Percentiles rank a stretch among this genome's conserved stretches.
These are phyloP conservation scores for Corythornis leucogaster DNA, from an alignment of 2,797 vertebrate species.

Conservation along the genomic window DNA sequence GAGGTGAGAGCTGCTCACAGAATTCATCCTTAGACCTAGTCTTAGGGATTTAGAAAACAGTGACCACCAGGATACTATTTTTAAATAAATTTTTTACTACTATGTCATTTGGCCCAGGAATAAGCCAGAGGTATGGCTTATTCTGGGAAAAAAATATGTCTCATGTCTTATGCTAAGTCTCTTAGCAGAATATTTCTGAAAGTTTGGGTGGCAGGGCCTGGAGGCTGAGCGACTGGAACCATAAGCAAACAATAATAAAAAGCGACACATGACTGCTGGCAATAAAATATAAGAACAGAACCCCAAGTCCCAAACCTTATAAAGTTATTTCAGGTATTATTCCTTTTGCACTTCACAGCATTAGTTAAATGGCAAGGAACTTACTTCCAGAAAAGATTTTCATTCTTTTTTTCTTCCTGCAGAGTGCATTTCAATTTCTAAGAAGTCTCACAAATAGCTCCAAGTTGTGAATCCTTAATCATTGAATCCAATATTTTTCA, in stretches of 20 bases:
- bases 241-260: slow-evolving; percentile 9
- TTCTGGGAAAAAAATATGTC: not conserved
- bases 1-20: not conserved
- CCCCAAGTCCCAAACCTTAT: not conserved
- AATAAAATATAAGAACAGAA: slow-evolving; percentile 15
- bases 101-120: not conserved
- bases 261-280: not conserved
- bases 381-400: not conserved
- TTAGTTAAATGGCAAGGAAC: slow-evolving; percentile 1
- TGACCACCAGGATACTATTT: not conserved
- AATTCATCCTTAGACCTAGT: not conserved
- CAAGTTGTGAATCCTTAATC: not conserved
- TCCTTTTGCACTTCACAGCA: not conserved
- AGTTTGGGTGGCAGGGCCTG: not conserved
- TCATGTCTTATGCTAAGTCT: not conserved
- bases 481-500: slow-evolving; percentile 19
- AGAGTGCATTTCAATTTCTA: not conserved
- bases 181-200: not conserved
- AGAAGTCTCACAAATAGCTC: not conserved
- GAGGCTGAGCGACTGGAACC: not conserved
- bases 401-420: not conserved
- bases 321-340: not conserved
- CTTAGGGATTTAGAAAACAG: not conserved
- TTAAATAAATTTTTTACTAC: not conserved
- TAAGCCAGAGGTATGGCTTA: not conserved